Base-by-base conservation (phyloP, 2,113 vertebrate species). In the Synchiropus splendidus region DNA sequence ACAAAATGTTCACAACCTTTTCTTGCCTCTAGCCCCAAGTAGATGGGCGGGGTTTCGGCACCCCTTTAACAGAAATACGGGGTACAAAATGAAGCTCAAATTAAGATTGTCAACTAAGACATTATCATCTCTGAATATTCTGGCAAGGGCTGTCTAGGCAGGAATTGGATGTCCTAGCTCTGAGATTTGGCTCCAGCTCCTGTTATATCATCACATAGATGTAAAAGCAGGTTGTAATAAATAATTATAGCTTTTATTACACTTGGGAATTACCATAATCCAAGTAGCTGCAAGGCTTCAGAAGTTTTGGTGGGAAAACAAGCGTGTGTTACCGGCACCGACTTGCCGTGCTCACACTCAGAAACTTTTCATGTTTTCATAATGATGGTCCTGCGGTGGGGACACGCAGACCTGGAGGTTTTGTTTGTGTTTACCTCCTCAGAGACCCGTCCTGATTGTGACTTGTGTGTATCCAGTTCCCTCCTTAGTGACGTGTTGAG, bases 401-500 rank as follows among this genome's bases (percentile, higher is more conserved):
- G 1, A 12, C 9, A 11, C 33, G 21, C 15, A 6, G 39, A 4
- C 8, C 21, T 10, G 5, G 12, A 2, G 6, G 10, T 15, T 54
- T 31, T 44, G 32, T 46, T 18, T 31, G 16, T 52, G 14, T 42
- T 83, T 88, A 99, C 95, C 92, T 99, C 86, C 66, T 89, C 72
- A 56, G 89, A 89, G 73, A 95, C 83, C 67, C 88, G 83, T 62
- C 64, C 83, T 36, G 80, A 57, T 71, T 90, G 86, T 32, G 84
- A 65, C 66, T 87, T 88, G 77, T 85, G 84, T 70, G 67, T 83
- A 40, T 92, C 90, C 83, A 95, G 74, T 61, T 97, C 92, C 84
- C 86, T 93, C 70, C 87, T 82, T 71, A 97, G 83, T 45, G 87
- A 72, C 0, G 92, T 92, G 69, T 98, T 97, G 74, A 89, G 92